These are phyloP conservation scores for Macrosoma leucophasiata DNA, from an alignment of 2,888 invertebrate species.

Conservation along the genomic window DNA sequence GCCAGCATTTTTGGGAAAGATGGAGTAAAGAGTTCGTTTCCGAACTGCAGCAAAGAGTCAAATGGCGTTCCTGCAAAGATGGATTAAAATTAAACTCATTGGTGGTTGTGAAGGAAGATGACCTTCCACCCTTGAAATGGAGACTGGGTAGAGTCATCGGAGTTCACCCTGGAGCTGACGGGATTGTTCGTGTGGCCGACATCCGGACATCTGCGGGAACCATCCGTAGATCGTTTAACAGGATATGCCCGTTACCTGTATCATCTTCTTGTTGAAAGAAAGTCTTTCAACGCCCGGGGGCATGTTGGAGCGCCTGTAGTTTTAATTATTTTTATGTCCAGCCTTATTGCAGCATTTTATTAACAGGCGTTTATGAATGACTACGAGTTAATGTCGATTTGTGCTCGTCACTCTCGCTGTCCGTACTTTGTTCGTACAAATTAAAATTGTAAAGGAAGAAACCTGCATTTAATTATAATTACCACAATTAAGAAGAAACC, in stretches of 20 bases:
- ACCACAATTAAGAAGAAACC: too few species aligned
- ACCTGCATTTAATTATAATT: too few species aligned
- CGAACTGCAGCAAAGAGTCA: conserved; percentile 20
- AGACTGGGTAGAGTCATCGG: conserved; percentile 5
- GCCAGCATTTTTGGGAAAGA: conserved; percentile 10
- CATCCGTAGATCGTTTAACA: conserved; percentile 7
- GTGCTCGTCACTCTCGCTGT: too few species aligned
- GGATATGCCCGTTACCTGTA: conserved; percentile 4
- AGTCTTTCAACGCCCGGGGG: conserved; percentile 11
- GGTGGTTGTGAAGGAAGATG: conserved; percentile 11
- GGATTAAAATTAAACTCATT: conserved; percentile 1
- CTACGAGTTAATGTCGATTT: too few species aligned
- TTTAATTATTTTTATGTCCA: too few species aligned
- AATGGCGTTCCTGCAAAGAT: conserved; percentile 17
- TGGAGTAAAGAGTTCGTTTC: conserved; percentile 8
- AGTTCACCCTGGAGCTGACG: conserved; percentile 9
- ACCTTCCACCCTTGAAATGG: conserved; percentile 9
- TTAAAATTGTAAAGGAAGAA: too few species aligned
- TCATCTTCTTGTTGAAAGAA: conserved; percentile 5
- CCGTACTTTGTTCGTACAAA: too few species aligned
- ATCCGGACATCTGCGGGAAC: conserved; percentile 8
- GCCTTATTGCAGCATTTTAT: too few species aligned
- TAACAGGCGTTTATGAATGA: too few species aligned
- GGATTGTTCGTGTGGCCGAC: conserved; percentile 11
- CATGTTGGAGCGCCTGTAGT: too few species aligned